Evolutionary conservation across 2,113 vertebrate species (phyloP).

Genomic region (Heteronetta atricapilla): DNA sequence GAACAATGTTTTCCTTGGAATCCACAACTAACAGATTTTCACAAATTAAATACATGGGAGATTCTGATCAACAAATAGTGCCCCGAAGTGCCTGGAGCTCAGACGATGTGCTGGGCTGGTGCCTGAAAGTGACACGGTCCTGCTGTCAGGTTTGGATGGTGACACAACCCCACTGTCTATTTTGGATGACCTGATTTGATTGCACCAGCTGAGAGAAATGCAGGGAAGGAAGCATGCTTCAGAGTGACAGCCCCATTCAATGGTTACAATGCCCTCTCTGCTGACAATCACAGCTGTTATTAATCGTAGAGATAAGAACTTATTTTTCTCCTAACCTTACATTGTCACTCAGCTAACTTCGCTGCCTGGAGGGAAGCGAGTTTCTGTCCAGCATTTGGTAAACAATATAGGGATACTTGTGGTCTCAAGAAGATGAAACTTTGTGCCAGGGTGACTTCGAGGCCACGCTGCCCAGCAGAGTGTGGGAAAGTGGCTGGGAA

Average conservation of each 20-base stretch:
- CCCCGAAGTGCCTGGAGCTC: background rate
- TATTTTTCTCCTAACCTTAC: background rate
- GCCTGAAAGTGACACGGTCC: background rate
- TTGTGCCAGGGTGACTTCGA: background rate
- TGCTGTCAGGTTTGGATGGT: background rate
- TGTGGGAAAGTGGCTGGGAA: background rate
- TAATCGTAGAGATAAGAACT: background rate
- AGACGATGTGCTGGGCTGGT: background rate
- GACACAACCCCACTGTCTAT: background rate
- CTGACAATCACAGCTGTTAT: background rate
- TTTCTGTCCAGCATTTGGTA: background rate
- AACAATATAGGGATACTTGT: background rate
- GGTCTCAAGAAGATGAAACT: background rate
- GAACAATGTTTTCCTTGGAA: background rate
- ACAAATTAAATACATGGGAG: background rate
- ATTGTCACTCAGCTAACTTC: background rate
- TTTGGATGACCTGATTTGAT: conserved; percentile 27
- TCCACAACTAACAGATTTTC: background rate
- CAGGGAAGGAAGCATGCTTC: background rate
- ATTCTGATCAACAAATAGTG: background rate
- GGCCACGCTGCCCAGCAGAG: background rate
- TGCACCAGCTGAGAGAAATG: background rate
- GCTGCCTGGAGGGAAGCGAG: background rate
- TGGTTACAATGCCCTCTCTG: background rate
- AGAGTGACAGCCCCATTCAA: background rate